phyloP scores from a whole-genome alignment of 2,797 vertebrate genomes.

The Eulemur rubriventer region DNA sequence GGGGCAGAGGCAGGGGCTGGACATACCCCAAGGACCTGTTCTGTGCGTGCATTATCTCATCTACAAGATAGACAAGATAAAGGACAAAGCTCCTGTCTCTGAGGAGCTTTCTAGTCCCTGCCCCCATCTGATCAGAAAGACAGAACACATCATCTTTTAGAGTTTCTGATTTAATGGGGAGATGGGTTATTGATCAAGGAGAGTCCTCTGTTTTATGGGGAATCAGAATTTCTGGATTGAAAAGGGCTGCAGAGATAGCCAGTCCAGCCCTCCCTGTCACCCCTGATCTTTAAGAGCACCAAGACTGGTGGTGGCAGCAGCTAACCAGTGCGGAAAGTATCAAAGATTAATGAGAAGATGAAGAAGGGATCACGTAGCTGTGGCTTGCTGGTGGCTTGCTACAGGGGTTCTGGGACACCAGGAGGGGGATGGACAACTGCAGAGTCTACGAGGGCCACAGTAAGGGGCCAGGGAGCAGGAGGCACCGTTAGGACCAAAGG shows the following conservation, averaged over 20 bases:
- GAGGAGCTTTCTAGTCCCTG: background rate
- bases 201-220: background rate
- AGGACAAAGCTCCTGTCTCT: no score
- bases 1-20: background rate
- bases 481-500: background rate
- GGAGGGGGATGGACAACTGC: no score
- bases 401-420: background rate
- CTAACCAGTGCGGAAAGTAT: background rate
- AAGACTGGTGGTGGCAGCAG: background rate
- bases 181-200: background rate
- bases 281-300: background rate
- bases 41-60: fast-evolving
- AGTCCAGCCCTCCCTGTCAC: background rate
- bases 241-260: background rate
- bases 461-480: background rate
- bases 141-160: background rate
- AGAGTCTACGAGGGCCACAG: fast-evolving
- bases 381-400: background rate
- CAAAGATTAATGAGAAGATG: background rate
- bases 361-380: background rate
- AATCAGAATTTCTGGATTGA: background rate
- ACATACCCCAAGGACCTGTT: fast-evolving
- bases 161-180: background rate
- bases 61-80: no score
- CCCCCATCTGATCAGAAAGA: background rate